Evolutionary conservation across 1,140 invertebrate species (phyloP).

Genomic region (Ladona fulva): DNA sequence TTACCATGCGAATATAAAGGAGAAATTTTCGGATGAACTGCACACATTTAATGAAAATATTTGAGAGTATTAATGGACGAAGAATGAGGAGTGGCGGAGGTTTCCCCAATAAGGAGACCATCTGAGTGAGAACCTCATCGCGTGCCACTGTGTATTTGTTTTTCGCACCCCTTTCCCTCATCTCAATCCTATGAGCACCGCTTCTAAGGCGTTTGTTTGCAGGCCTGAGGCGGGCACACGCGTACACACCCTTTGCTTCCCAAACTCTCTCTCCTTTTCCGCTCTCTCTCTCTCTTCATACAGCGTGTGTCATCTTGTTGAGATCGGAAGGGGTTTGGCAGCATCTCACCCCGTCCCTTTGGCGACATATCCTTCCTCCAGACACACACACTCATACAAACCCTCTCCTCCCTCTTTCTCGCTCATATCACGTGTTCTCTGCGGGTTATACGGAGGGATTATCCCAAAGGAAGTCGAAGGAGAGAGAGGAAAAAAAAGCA

Average conservation of each 20-base stretch:
- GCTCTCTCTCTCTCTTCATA: not conserved
- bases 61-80: no score
- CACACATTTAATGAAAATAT: no score
- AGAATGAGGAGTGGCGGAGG: no score
- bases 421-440: not conserved
- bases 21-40: no score
- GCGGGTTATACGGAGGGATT: not conserved
- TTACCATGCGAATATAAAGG: no score
- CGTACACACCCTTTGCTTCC: not conserved
- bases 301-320: conserved; percentile 2
- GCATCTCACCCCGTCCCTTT: not conserved
- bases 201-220: conserved; percentile 2
- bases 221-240: not conserved
- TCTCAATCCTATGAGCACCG: no score
- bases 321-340: not conserved
- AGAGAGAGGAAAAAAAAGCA: not conserved
- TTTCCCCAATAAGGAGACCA: no score
- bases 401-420: not conserved
- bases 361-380: conserved; percentile 1
- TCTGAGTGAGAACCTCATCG: no score
- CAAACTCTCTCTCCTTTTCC: not conserved
- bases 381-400: not conserved
- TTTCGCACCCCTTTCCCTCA: no score
- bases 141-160: no score
- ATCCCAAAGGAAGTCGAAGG: not conserved